These are phyloP conservation scores for Strix aluco DNA, from an alignment of 2,113 vertebrate species.

Conservation along the genomic window DNA sequence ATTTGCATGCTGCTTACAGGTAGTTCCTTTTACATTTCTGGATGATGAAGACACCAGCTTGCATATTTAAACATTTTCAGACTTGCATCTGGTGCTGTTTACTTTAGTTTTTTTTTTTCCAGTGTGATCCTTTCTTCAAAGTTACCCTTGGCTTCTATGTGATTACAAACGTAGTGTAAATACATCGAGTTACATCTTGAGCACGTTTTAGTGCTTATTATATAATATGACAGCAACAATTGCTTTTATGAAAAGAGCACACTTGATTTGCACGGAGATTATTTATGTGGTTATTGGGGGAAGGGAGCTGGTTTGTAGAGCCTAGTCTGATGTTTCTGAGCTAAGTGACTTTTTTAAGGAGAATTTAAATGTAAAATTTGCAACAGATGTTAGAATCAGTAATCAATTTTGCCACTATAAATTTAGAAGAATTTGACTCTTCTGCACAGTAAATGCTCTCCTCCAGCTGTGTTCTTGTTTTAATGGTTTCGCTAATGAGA, in stretches of 20 bases:
- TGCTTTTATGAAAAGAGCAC: background rate
- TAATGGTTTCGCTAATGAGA: slow-evolving; percentile 51
- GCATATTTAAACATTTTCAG: background rate
- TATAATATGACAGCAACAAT: background rate
- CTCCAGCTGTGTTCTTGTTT: slow-evolving; percentile 48
- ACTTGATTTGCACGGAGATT: background rate
- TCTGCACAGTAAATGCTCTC: background rate
- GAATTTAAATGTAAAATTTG: slow-evolving; percentile 56
- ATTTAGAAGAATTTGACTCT: slow-evolving; percentile 44
- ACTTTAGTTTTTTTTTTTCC: background rate
- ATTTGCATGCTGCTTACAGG: background rate
- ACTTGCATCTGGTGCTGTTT: background rate
- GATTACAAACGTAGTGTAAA: background rate
- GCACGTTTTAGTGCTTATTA: background rate
- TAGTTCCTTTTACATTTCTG: background rate
- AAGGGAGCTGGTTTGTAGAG: background rate
- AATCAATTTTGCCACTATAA: slow-evolving; percentile 56
- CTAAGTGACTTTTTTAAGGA: slow-evolving; percentile 18
- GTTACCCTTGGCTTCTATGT: background rate
- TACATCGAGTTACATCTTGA: background rate
- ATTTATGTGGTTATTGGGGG: background rate
- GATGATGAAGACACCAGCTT: background rate
- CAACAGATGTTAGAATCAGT: slow-evolving; percentile 49
- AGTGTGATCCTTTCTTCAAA: background rate
- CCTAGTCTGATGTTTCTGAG: background rate